Evolutionary conservation across 1,140 invertebrate species (phyloP).

Genomic region (Cherax destructor): DNA sequence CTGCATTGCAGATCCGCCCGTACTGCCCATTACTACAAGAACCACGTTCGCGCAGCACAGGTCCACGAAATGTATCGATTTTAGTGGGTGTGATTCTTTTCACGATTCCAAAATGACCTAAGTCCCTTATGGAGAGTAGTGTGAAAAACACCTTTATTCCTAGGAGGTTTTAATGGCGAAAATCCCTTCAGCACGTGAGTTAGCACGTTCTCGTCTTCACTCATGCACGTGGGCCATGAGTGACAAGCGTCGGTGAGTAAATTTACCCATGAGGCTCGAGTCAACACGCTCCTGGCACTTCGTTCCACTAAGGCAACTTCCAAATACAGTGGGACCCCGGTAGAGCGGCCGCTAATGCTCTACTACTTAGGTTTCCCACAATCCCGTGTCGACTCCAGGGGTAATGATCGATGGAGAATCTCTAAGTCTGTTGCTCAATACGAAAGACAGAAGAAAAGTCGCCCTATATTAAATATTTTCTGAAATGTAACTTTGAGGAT

Average conservation of each 20-base stretch:
- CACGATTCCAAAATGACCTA: constrained; percentile 29
- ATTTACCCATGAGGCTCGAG: constrained; percentile 66
- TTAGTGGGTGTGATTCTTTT: constrained; percentile 45
- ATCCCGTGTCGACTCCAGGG: neutral
- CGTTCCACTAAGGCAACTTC: constrained; percentile 64
- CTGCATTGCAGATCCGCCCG: constrained; percentile 15
- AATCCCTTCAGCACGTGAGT: constrained; percentile 4
- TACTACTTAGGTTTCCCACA: constrained; percentile 41
- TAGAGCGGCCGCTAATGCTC: constrained; percentile 37
- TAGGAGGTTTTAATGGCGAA: neutral
- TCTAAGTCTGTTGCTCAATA: constrained; percentile 21
- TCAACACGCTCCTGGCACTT: constrained; percentile 67
- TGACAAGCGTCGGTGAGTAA: constrained; percentile 66
- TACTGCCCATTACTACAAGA: neutral
- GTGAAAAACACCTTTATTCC: constrained; percentile 31
- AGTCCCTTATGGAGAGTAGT: neutral
- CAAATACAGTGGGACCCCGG: constrained; percentile 55
- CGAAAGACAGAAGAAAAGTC: constrained; percentile 22
- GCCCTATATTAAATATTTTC: constrained; percentile 28
- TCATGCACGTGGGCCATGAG: constrained; percentile 68
- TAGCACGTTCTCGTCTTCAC: constrained; percentile 42
- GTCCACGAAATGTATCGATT: constrained; percentile 64
- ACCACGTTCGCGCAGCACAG: neutral
- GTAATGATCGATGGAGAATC: constrained; percentile 35
- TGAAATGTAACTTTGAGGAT: neutral